Conservation (phyloP, 37 sponge, comb jelly and placozoan species). For the Spongilla lacustris region DNA sequence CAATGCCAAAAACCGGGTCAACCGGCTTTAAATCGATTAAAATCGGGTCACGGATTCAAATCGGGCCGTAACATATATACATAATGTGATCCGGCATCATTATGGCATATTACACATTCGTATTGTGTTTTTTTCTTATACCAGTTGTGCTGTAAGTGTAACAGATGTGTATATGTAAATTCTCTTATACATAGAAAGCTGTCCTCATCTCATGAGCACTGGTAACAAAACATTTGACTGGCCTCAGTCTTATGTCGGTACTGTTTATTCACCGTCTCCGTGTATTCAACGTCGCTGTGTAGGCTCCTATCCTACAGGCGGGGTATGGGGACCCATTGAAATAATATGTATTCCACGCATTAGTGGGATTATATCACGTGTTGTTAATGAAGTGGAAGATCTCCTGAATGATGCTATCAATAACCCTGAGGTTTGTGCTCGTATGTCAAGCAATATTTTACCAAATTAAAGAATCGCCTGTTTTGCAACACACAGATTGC, state of each 20-base stretch:
- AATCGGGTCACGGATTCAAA: too few relatives aligned
- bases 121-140: too few relatives aligned
- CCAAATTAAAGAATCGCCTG: neutral
- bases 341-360: neutral
- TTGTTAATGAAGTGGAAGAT: neutral
- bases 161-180: neutral
- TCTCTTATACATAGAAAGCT: neutral
- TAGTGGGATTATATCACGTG: neutral
- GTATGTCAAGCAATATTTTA: neutral
- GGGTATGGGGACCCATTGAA: neutral
- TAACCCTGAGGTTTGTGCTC: neutral
- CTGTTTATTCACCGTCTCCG: neutral
- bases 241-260: neutral
- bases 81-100: too few relatives aligned
- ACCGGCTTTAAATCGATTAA: too few relatives aligned
- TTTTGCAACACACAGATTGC: neutral
- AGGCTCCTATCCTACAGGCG: neutral
- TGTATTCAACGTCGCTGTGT: neutral
- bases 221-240: neutral
- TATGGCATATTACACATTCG: too few relatives aligned
- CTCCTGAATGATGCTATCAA: neutral
- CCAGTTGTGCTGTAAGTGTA: too few relatives aligned
- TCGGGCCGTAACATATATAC: too few relatives aligned
- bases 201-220: neutral
- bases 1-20: too few relatives aligned